Conservation (phyloP, 2,888 invertebrate genomes). For the Scelioninae gen. 1 region DNA sequence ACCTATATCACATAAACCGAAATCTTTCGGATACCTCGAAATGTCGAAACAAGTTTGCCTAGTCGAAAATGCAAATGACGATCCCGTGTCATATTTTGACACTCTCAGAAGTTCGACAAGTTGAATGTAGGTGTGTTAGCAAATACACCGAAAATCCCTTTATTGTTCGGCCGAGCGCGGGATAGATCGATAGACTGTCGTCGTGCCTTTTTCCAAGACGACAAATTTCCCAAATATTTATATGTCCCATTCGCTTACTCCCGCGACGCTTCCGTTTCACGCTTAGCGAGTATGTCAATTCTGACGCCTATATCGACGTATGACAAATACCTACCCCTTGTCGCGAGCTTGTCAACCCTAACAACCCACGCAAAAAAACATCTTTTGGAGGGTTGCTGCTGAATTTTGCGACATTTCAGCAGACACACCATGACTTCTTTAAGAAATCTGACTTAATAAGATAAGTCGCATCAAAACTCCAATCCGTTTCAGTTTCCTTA, state of each 20-base stretch:
- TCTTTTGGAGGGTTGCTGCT: slow-evolving; percentile 59
- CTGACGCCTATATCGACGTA: slow-evolving; percentile 83
- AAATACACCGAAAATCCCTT: slow-evolving; percentile 82
- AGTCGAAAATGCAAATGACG: slow-evolving; percentile 49
- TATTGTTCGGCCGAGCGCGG: slow-evolving; percentile 80
- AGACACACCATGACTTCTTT: slow-evolving; percentile 64
- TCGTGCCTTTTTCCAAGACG: slow-evolving; percentile 74
- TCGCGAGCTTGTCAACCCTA: slow-evolving; percentile 76
- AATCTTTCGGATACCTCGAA: not conserved
- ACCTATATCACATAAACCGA: not conserved
- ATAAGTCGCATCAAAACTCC: slow-evolving; percentile 18
- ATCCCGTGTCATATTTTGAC: slow-evolving; percentile 61
- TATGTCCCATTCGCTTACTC: slow-evolving; percentile 72
- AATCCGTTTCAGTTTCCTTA: slow-evolving; percentile 31
- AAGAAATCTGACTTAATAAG: slow-evolving; percentile 35
- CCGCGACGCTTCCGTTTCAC: slow-evolving; percentile 79
- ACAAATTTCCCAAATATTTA: slow-evolving; percentile 84
- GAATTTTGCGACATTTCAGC: slow-evolving; percentile 66
- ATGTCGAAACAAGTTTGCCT: slow-evolving; percentile 19
- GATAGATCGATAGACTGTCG: slow-evolving; percentile 76
- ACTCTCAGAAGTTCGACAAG: slow-evolving; percentile 36
- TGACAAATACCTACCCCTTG: slow-evolving; percentile 81
- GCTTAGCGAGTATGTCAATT: slow-evolving; percentile 81
- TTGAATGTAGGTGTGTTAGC: slow-evolving; percentile 68
- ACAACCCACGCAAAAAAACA: slow-evolving; percentile 76